Conservation (phyloP, 92 coral and sea anemone genomes). For the Heliopora coerulea region DNA sequence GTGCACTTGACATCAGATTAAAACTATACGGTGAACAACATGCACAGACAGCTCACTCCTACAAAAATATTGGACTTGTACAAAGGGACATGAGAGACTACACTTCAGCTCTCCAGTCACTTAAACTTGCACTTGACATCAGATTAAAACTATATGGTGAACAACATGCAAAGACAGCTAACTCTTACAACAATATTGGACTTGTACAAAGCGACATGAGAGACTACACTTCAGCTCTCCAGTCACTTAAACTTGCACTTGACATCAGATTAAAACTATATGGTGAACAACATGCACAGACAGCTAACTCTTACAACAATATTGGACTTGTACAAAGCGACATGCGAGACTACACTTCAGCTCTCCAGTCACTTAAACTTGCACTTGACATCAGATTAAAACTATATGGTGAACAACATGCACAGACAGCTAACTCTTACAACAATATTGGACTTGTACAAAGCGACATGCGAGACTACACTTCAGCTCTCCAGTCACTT, state of each 20-base stretch:
- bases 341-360: conserved; percentile 10
- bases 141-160: conserved; percentile 1
- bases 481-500: conserved; percentile 12
- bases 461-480: neutral
- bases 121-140: conserved; percentile 2
- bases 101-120: neutral
- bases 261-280: conserved; percentile 15
- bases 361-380: neutral
- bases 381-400: too few relatives aligned
- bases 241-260: conserved; percentile 23
- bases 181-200: too few relatives aligned
- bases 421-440: conserved; percentile 16
- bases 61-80: neutral
- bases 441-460: neutral
- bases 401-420: conserved; percentile 3
- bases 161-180: too few relatives aligned
- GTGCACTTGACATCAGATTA: conserved; percentile 21
- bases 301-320: conserved; percentile 32
- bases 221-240: neutral
- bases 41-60: conserved; percentile 6
- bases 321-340: conserved; percentile 21
- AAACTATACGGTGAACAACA: conserved; percentile 8
- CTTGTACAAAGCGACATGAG: too few relatives aligned
- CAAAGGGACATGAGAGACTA: too few relatives aligned
- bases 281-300: conserved; percentile 18